Percentiles rank a stretch among this genome's conserved stretches.
These are phyloP conservation scores for Oreonectes daqikongensis DNA, from an alignment of 2,797 vertebrate species.

Conservation along the genomic window DNA sequence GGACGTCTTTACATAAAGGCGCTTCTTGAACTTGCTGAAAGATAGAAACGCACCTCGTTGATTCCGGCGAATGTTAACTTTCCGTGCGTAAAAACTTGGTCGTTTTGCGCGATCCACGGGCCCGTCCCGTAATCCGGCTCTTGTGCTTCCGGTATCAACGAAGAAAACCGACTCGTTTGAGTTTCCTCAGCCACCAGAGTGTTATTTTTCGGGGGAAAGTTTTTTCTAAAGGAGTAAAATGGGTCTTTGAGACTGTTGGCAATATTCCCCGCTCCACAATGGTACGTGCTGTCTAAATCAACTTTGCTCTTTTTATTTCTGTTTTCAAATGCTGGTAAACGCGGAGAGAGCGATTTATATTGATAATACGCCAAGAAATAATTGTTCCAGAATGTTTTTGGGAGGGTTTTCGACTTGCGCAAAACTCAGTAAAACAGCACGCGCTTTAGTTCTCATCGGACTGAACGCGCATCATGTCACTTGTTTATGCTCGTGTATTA, in stretches of 20 bases:
- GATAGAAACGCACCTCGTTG: conserved; percentile 54
- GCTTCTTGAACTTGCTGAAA: conserved; percentile 21
- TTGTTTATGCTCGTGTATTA: background rate
- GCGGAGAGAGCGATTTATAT: background rate
- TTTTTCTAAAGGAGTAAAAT: conserved; percentile 74
- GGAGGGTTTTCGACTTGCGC: background rate
- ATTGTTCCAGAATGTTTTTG: background rate
- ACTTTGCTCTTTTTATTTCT: conserved; percentile 72
- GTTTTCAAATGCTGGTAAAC: conserved; percentile 38
- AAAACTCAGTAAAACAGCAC: background rate
- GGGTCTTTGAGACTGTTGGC: conserved; percentile 83
- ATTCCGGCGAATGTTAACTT: conserved; percentile 15
- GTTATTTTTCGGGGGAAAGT: conserved; percentile 71
- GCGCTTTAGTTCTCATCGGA: background rate
- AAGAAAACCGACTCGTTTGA: conserved; percentile 68
- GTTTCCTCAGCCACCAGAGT: conserved; percentile 64
- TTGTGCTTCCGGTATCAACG: conserved; percentile 76
- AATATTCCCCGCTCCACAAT: conserved; percentile 79
- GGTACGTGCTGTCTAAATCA: conserved; percentile 84
- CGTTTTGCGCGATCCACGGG: conserved; percentile 71
- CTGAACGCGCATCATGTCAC: background rate
- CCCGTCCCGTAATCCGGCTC: conserved; percentile 67
- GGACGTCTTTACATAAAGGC: background rate
- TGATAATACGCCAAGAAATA: background rate
- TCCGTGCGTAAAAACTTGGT: conserved; percentile 47